Conservation (phyloP, 2,888 invertebrate genomes). For the Drosophila barbarae region DNA sequence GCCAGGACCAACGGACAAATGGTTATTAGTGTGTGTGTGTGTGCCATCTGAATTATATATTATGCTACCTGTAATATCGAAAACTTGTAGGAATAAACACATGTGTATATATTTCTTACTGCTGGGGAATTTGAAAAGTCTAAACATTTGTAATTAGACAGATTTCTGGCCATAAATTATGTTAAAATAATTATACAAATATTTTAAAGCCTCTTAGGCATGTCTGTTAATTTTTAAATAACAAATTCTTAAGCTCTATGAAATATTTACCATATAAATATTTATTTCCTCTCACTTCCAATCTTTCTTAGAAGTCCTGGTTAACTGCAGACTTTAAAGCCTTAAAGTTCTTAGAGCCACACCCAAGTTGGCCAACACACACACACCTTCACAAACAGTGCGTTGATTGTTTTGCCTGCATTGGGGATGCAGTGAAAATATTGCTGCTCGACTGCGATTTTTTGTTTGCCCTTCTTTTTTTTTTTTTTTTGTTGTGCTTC, state of each 20-base stretch:
- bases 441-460: slow-evolving; percentile 28
- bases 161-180: neutral
- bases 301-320: neutral
- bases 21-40: neutral
- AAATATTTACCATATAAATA: neutral
- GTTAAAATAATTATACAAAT: neutral
- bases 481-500: neutral
- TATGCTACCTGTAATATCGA: neutral
- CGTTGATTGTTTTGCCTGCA: slow-evolving; percentile 30
- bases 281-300: neutral
- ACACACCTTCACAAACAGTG: neutral
- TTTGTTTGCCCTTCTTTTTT: slow-evolving; percentile 18
- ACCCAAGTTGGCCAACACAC: slow-evolving; percentile 21
- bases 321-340: slow-evolving; percentile 14
- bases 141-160: neutral
- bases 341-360: slow-evolving; percentile 17
- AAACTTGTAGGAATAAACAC: neutral
- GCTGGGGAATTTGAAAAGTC: neutral
- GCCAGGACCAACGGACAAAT: neutral
- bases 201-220: neutral
- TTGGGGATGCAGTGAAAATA: slow-evolving; percentile 39
- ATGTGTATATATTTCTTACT: neutral
- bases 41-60: slow-evolving; percentile 19
- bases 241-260: neutral
- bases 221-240: neutral